Evolutionary conservation across 2,113 vertebrate genomes (phyloP).

Genomic region (Sebastes schlegelii): DNA sequence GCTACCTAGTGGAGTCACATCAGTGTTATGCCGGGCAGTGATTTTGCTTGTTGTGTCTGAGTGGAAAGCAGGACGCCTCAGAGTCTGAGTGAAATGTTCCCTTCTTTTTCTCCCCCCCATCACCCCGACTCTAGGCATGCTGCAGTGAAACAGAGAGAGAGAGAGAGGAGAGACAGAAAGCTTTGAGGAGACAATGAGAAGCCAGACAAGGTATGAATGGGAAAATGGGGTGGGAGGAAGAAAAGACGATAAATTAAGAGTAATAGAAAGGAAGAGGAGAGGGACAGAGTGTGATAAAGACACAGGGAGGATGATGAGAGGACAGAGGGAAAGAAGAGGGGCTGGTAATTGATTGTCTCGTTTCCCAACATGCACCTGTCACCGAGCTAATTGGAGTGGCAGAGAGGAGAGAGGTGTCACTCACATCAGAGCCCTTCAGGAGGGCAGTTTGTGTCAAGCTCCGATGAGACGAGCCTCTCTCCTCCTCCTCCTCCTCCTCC

Average conservation of each 20-base stretch:
- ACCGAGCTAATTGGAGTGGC: constrained; percentile 75
- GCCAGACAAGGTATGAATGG: constrained; percentile 28
- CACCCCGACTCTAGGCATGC: constrained; percentile 42
- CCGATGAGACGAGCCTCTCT: constrained; percentile 23
- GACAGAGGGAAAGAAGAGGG: constrained; percentile 29
- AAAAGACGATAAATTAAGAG: constrained; percentile 36
- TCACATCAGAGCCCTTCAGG: constrained; percentile 57
- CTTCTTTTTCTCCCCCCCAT: background rate
- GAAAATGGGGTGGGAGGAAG: background rate
- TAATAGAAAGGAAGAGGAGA: constrained; percentile 6
- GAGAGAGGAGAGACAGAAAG: constrained; percentile 2
- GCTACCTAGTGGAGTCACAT: constrained; percentile 27
- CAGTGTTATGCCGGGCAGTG: constrained; percentile 16
- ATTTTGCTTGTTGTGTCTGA: constrained; percentile 20
- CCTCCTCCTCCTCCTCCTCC: background rate
- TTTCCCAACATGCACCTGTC: constrained; percentile 69
- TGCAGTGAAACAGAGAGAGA: constrained; percentile 43
- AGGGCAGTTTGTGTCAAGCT: constrained; percentile 45
- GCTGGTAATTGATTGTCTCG: constrained; percentile 75
- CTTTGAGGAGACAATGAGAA: constrained; percentile 37
- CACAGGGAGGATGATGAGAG: constrained; percentile 36
- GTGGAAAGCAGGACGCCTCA: constrained; percentile 15
- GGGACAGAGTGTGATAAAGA: constrained; percentile 42
- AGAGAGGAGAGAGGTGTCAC: constrained; percentile 66
- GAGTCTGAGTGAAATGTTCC: constrained; percentile 33